Conservation (phyloP, 2,888 invertebrate species). For the Temnothorax rugatulus region DNA sequence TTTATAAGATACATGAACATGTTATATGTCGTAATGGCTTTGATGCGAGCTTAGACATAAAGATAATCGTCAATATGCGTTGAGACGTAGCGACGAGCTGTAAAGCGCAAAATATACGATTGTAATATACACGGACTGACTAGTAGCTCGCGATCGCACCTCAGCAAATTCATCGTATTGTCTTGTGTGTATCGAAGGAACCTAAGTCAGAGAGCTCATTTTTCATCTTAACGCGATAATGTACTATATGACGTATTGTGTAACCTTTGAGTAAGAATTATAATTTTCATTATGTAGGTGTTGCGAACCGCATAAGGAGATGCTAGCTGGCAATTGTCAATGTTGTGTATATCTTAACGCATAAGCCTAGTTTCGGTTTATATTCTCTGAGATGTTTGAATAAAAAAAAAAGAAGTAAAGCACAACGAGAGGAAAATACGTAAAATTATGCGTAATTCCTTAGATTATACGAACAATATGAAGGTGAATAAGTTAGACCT, state of each 20-base stretch:
- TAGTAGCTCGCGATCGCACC: constrained; percentile 60
- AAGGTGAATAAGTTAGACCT: constrained; percentile 25
- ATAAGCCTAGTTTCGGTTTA: constrained; percentile 35
- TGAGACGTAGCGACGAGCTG: constrained; percentile 6
- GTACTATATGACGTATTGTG: constrained; percentile 21
- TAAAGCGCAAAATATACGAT: constrained; percentile 39
- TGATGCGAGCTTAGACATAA: constrained; percentile 24
- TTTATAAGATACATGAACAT: not conserved
- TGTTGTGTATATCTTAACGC: constrained; percentile 13
- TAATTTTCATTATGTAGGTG: constrained; percentile 13
- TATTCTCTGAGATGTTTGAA: constrained; percentile 45
- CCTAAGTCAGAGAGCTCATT: not conserved
- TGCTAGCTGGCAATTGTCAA: constrained; percentile 9
- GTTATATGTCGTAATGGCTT: constrained; percentile 15
- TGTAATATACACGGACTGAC: constrained; percentile 66
- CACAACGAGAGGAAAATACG: not conserved
- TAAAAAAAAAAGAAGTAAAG: constrained; percentile 24
- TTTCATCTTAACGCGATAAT: constrained; percentile 15
- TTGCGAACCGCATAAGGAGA: not conserved
- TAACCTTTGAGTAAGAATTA: constrained; percentile 26
- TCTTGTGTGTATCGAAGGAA: not conserved
- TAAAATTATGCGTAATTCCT: not conserved
- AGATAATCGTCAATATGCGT: constrained; percentile 27
- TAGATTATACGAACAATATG: not conserved
- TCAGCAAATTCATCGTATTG: constrained; percentile 26